Conservation (phyloP, 2,888 invertebrate species). For the Sturmia bella region DNA sequence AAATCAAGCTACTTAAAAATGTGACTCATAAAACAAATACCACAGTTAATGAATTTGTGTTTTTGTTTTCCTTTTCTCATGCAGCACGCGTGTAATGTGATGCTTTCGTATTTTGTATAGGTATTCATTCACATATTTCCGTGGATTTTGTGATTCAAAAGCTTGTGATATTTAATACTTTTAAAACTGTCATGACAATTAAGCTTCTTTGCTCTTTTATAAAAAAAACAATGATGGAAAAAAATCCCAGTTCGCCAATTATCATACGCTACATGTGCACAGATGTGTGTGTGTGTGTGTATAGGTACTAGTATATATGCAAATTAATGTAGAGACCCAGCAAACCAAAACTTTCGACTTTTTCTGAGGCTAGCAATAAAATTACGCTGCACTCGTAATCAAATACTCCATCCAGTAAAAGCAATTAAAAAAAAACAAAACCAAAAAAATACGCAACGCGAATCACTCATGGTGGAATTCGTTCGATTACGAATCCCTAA, state of each 20-base stretch:
- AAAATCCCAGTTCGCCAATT: background rate
- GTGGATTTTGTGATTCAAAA: background rate
- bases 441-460: too few relatives aligned
- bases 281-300: background rate
- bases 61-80: too few relatives aligned
- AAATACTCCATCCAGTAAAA: too few relatives aligned
- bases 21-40: background rate
- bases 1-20: background rate
- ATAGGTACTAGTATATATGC: too few relatives aligned
- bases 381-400: too few relatives aligned
- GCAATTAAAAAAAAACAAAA: too few relatives aligned
- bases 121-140: background rate
- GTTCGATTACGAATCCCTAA: too few relatives aligned
- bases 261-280: background rate
- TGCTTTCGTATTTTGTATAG: background rate
- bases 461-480: too few relatives aligned
- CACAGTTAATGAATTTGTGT: background rate
- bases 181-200: slow-evolving; percentile 42
- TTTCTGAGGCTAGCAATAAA: too few relatives aligned
- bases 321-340: too few relatives aligned
- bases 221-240: background rate
- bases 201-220: slow-evolving; percentile 14
- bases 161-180: slow-evolving; percentile 3
- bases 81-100: background rate
- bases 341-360: too few relatives aligned